Conservation (phyloP, 1,140 invertebrate genomes). For the Proales similis region DNA sequence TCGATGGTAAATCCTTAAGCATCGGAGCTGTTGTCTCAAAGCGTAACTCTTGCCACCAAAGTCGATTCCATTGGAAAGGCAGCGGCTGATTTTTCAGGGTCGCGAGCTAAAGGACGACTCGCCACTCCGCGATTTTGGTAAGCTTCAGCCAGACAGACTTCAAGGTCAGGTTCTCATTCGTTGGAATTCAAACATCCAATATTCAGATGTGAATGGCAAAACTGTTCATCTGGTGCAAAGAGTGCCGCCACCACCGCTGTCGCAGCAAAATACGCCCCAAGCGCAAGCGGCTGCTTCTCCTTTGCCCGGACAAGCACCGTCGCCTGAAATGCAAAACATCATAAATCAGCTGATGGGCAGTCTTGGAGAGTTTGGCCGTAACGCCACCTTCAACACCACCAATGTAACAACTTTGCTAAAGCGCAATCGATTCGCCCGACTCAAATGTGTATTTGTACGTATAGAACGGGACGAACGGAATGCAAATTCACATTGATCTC, state of each 20-base stretch:
- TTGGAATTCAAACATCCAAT: background rate
- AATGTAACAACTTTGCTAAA: too few species aligned
- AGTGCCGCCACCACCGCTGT: constrained; percentile 59
- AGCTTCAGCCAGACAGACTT: constrained; percentile 10
- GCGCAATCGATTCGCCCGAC: too few species aligned
- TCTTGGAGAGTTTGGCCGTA: constrained; percentile 50
- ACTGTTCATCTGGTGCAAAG: constrained; percentile 86
- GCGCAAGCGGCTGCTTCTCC: constrained; percentile 39
- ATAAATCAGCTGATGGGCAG: constrained; percentile 45
- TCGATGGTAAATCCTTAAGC: constrained; percentile 46
- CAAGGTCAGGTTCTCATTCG: constrained; percentile 21
- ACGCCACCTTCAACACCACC: constrained; percentile 46
- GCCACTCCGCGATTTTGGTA: constrained; percentile 72
- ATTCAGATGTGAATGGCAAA: constrained; percentile 76
- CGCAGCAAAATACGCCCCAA: constrained; percentile 39
- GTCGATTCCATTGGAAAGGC: constrained; percentile 63
- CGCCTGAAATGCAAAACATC: constrained; percentile 50
- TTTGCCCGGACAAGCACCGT: constrained; percentile 48
- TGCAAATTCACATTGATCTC: constrained; percentile 54
- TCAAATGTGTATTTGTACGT: constrained; percentile 43
- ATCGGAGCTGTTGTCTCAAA: constrained; percentile 48
- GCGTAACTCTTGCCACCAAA: constrained; percentile 32
- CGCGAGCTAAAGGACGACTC: constrained; percentile 21
- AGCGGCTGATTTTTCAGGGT: constrained; percentile 37
- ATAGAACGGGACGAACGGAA: constrained; percentile 50